These are phyloP conservation scores for Spheniscus mendiculus DNA, from an alignment of 2,113 vertebrate species.

Conservation along the genomic window DNA sequence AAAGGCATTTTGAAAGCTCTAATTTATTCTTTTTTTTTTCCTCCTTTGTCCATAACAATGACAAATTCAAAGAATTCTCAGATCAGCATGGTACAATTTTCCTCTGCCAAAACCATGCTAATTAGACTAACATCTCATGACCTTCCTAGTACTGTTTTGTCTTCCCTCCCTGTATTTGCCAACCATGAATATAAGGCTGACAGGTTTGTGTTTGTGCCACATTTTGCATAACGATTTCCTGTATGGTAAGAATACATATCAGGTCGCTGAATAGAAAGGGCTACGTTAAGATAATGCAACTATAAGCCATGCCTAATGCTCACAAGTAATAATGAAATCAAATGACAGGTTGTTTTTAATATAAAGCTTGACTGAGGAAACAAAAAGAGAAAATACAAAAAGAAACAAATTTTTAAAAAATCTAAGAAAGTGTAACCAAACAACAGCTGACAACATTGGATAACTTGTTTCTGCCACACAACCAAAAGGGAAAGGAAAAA, in stretches of 20 bases:
- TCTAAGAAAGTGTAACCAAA: neutral
- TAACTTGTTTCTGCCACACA: neutral
- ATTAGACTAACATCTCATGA: constrained; percentile 35
- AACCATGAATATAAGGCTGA: neutral
- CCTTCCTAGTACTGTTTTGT: neutral
- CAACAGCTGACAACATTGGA: neutral
- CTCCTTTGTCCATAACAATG: neutral
- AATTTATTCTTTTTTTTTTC: neutral
- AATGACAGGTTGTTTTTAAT: neutral
- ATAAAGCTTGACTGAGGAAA: neutral
- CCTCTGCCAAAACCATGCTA: neutral
- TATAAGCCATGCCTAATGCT: neutral
- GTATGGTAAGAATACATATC: neutral
- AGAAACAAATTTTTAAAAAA: neutral
- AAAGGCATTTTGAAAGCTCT: neutral
- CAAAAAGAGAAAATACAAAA: neutral
- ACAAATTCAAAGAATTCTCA: constrained; percentile 25
- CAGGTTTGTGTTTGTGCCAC: neutral
- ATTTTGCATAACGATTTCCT: neutral
- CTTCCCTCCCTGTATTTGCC: neutral
- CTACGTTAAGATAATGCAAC: neutral
- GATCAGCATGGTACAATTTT: neutral
- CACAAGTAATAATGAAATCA: neutral
- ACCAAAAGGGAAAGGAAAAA: neutral
- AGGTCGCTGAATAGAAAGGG: neutral